A percentile compares a stretch with the other conserved stretches of the same genome.
Evolutionary conservation across 2,797 vertebrate species (phyloP).

Genomic region (Apodemus agrarius): DNA sequence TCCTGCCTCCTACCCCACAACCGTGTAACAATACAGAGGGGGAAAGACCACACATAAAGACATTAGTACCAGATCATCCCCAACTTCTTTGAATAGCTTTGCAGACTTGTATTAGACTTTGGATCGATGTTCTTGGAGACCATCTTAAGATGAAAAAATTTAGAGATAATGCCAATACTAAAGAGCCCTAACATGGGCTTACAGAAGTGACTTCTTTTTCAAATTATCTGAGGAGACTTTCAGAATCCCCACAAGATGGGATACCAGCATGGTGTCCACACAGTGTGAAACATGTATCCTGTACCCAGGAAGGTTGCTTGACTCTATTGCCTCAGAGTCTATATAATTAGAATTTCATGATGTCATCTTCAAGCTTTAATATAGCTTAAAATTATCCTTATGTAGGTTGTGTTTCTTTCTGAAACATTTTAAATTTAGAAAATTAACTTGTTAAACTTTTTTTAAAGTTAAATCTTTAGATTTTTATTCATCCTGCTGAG

Average conservation of each 20-base stretch:
- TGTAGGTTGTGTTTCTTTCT: conserved; percentile 82
- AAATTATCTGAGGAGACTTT: not conserved
- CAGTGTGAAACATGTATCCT: conserved; percentile 25
- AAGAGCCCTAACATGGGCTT: not conserved
- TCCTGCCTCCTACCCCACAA: not conserved
- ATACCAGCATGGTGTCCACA: not conserved
- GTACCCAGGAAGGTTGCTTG: conserved; percentile 46
- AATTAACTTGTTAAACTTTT: conserved; percentile 82
- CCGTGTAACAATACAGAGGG: not conserved
- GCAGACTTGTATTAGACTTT: not conserved
- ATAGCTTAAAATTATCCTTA: conserved; percentile 81
- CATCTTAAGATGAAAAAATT: not conserved
- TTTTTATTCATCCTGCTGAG: conserved; percentile 69
- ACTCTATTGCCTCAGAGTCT: conserved; percentile 71
- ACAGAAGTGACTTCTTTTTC: not conserved
- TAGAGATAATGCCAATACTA: not conserved
- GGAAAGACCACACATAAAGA: not conserved
- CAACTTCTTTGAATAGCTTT: not conserved
- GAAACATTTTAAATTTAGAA: conserved; percentile 83
- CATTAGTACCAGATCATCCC: not conserved
- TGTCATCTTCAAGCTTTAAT: conserved; percentile 78
- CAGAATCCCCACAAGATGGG: not conserved
- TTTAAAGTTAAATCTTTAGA: conserved; percentile 77
- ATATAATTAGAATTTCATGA: conserved; percentile 80
- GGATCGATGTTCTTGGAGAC: not conserved